These are phyloP conservation scores for Imbricaverruca yamaguchii DNA, from an alignment of 2,888 invertebrate species.

Conservation along the genomic window DNA sequence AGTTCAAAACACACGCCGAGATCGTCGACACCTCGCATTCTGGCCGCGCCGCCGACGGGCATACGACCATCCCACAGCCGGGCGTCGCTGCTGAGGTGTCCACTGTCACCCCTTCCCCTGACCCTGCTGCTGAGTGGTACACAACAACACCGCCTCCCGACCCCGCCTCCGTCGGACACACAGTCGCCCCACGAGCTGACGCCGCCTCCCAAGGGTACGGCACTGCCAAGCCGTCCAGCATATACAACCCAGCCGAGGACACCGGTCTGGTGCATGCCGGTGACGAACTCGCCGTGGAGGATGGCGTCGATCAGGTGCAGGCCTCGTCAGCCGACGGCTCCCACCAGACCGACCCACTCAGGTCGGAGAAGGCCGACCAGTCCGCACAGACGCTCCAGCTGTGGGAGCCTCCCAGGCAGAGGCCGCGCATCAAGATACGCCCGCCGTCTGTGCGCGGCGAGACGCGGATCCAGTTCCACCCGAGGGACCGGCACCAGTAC, in stretches of 20 bases:
- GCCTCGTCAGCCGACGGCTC: too few species aligned
- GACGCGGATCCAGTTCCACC: background rate
- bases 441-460: background rate
- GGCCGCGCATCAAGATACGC: background rate
- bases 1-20: slow-evolving; percentile 1
- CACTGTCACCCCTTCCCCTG: too few species aligned
- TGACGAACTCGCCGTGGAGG: background rate
- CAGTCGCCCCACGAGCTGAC: too few species aligned
- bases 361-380: too few species aligned
- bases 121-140: too few species aligned
- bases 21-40: background rate
- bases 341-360: too few species aligned
- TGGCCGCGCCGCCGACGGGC: background rate
- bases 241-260: background rate
- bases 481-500: background rate
- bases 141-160: background rate
- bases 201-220: background rate
- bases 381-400: background rate
- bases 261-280: background rate
- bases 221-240: background rate
- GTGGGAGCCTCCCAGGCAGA: background rate
- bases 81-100: too few species aligned
- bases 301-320: background rate
- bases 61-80: too few species aligned
- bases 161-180: background rate